Base-by-base conservation (phyloP, 1,140 invertebrate species). In the Eupeodes corollae region DNA sequence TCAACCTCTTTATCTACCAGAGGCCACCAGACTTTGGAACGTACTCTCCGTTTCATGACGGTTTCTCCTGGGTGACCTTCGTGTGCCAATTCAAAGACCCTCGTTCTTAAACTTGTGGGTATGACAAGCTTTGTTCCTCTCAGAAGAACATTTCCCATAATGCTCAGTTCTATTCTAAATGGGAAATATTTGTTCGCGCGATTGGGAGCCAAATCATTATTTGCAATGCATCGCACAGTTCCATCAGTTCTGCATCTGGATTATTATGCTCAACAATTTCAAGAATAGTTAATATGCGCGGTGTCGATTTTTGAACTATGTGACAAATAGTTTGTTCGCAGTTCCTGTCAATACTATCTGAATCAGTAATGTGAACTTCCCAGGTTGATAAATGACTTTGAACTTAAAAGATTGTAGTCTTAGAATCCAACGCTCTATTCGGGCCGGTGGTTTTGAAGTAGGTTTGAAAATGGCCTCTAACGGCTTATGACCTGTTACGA, bases 21-120 rank as follows among this genome's bases (percentile, higher is more conserved):
- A n/a, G 58, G 59, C 71, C 70, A 77, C 67, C 69, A 76, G 6
- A 74, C 57, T 56, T 75, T 70, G n/a, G 50, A 58, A 15, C 72
- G 34, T 6, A 75, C 64, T n/a, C 74, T 40, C 2, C 54, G 47
- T 55, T 78, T 78, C 70, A 76, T 78, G 8, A 56, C 61, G 1
- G 63, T 58, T 6, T 74, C 67, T 6, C 74, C 73, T 3, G 63
- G 58, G 54, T 76, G 75, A 15, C 61, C 64, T 46, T 60, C 49
- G 32, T 75, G 74, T 11, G 58, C 56, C 3, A 54, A 48, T 2
- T 46, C 19, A 41, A 68, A 40, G 3, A 58, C 46, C 26, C 14
- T 46, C n/a, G 39, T 11, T 26, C 53, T 40, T 14, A 68, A 44
- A 14, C 6, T 47, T 10, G 6, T 8, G 26, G 38, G 46, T 12